Base-by-base conservation (phyloP, 2,888 invertebrate genomes). In the Hypercompe scribonia region DNA sequence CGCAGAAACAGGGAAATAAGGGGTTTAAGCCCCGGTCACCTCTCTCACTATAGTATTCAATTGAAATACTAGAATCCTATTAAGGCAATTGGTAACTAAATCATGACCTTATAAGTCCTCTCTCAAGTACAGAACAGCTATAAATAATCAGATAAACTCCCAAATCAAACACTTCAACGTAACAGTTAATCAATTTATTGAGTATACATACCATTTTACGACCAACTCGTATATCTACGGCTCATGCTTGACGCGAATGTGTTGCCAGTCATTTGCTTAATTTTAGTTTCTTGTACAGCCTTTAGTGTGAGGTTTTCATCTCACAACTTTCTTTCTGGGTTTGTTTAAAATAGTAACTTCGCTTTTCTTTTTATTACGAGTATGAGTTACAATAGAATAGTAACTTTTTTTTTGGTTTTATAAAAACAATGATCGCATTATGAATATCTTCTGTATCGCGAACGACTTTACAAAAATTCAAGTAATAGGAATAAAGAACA, bases 151-250 rank as follows among this genome's bases (percentile, higher is more conserved):
- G 78, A 87, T 84, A 87, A 87, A 88, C 79, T 78, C 78, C 69
- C 74, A 85, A 79, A 88, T 88, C 84, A 88, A 89, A 89, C 88
- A 88, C 89, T 90, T 78, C 34, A 73, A 72, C 76, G 78, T 87
- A 86, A 89, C 84, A 85, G 81, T 77, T 72, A 78, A 73, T 81
- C 84, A 87, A 84, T 90, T 90, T 89, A 89, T 85, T 87, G 85
- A 75, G 82, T 81, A 88, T 84, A 89, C 86, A 89, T 72, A 70
- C 79, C n/a, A 50, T 80, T 89, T 89, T 86, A 90, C 81, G 88
- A 86, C 72, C 69, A 28, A 15, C 36, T 36, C 21, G 34, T 58
- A 61, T 61, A 18, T 7, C 15, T 31, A 31, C 68, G 11, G 74
- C 69, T 65, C 72, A 76, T 73, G 69, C 34, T 72, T 54, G 46